Base-by-base conservation (phyloP, 2,797 vertebrate genomes). In the Argentina silus region DNA sequence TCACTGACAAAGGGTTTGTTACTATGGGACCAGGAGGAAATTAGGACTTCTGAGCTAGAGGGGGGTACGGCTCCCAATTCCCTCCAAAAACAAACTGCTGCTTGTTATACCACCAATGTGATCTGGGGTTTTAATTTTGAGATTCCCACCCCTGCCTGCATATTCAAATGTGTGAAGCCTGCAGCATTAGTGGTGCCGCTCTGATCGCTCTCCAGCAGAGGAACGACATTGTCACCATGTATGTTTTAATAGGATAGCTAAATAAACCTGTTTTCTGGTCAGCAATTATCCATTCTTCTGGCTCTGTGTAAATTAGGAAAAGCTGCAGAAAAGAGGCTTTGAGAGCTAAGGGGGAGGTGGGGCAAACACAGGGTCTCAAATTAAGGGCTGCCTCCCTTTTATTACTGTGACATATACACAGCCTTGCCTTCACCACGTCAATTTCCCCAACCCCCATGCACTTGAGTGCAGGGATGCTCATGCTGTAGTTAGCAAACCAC, bases 251-350 rank as follows among this genome's bases (percentile, higher is more conserved):
- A 75, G 88, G 87, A 90, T 84, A 72, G 83, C 56, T 76, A 82
- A 85, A 78, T 91, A 91, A 90, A 91, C 84, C 89, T 76, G 81
- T 90, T 91, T 92, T 88, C 85, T 90, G 90, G 78, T 85, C 87
- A 86, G 84, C 86, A 90, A 86, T 86, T 86, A 88, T 45, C 74
- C 76, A 79, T 91, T 92, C 66, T 85, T 86, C 67, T 76, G 69
- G 57, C 48, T 77, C 21, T 0, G 72, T 78, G 74, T 74, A 79
- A 87, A 91, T 88, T 81, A 83, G 76, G 76, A 81, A 86, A 89
- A 87, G 82, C 83, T 62, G 82, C 77, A 81, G 84, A 83, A 88
- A 88, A 86, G 74, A 84, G 77, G 83, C 74, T 90, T 87, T 86
- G 67, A 74, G 70, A 70, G 78, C 73, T 74, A 43, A 47, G 73